These are phyloP conservation scores for Tetragnatha montana DNA, from an alignment of 2,888 invertebrate genomes.

Conservation along the genomic window DNA sequence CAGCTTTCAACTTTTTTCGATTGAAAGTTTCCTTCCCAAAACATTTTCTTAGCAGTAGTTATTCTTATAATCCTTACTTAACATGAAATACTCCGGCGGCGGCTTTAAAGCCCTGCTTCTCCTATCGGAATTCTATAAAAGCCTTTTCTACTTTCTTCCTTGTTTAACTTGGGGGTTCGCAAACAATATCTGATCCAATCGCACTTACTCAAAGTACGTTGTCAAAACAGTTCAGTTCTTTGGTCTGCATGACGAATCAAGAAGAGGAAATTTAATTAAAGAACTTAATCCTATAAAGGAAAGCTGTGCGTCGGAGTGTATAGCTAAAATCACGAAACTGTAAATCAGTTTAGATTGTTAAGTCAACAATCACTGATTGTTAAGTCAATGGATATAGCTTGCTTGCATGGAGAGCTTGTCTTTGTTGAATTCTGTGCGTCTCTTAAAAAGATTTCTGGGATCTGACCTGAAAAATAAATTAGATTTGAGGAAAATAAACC, in stretches of 20 bases:
- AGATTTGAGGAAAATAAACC: too few relatives aligned
- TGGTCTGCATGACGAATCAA: conserved; percentile 16
- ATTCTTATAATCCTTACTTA: background rate
- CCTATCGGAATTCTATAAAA: conserved; percentile 12
- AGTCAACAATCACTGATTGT: background rate
- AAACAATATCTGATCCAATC: conserved; percentile 18
- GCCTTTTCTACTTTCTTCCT: conserved; percentile 4
- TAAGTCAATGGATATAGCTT: background rate
- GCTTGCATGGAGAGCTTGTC: background rate
- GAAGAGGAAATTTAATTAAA: conserved; percentile 42
- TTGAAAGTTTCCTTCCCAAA: background rate
- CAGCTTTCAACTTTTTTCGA: background rate
- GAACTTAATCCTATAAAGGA: conserved; percentile 21
- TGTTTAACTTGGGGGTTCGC: conserved; percentile 15
- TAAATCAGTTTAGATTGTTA: background rate
- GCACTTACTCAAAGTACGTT: conserved; percentile 22
- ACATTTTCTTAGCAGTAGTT: background rate
- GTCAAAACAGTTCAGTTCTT: conserved; percentile 31
- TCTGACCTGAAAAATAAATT: too few relatives aligned
- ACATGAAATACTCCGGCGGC: background rate
- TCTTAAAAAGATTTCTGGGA: too few relatives aligned
- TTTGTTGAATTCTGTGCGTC: background rate
- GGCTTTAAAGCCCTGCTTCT: background rate
- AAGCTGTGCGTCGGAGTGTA: background rate
- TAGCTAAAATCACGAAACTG: conserved; percentile 1